Evolutionary conservation across 2,113 vertebrate species (phyloP).

Genomic region (Mirounga angustirostris): DNA sequence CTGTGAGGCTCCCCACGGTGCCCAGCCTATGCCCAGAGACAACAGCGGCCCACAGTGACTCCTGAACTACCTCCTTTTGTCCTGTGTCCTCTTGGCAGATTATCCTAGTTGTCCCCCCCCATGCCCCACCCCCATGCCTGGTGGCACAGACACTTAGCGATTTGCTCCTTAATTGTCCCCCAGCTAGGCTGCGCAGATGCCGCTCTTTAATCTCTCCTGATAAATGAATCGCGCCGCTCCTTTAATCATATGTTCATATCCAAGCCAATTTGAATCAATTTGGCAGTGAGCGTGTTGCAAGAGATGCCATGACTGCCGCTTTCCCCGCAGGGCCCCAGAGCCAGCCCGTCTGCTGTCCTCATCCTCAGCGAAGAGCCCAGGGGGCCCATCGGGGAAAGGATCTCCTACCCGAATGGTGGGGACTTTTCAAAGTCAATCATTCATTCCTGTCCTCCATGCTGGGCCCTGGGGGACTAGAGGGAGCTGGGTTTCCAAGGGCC

Average conservation of each 20-base stretch:
- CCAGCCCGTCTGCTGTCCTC: not conserved
- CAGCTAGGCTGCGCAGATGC: conserved; percentile 84
- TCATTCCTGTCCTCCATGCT: not conserved
- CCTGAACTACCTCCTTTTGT: conserved; percentile 35
- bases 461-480: not conserved
- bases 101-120: conserved; percentile 66
- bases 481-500: conserved; percentile 31
- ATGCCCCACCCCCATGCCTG: conserved; percentile 56
- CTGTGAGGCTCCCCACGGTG: not conserved
- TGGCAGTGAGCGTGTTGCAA: conserved; percentile 79
- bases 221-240: conserved; percentile 82
- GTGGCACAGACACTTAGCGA: conserved; percentile 83
- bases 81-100: conserved; percentile 65
- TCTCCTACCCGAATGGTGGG: conserved; percentile 38
- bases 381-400: not conserved
- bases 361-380: conserved; percentile 59
- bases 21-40: not conserved
- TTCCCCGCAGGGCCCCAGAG: conserved; percentile 57
- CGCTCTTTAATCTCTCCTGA: conserved; percentile 85
- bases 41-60: not conserved
- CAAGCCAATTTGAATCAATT: conserved; percentile 86
- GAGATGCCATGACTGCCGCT: conserved; percentile 76
- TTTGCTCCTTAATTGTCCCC: conserved; percentile 86
- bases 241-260: conserved; percentile 87
- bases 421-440: conserved; percentile 60